Evolutionary conservation across 2,113 vertebrate genomes (phyloP), one percentile per base, ranked within the genome.

Genomic region (Pycnonotus jocosus): DNA sequence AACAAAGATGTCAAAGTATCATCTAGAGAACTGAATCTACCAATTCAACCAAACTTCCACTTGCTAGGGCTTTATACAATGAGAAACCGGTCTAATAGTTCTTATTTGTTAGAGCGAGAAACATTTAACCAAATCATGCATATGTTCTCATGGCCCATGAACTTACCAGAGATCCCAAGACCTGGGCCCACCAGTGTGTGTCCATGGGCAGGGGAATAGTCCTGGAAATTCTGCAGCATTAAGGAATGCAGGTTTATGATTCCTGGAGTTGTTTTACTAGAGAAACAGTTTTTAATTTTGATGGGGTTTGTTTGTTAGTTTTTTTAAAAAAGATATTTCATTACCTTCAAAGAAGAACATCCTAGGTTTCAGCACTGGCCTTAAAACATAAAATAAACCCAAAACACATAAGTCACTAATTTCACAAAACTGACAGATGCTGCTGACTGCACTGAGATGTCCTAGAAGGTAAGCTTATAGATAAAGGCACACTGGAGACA

Each of bases 401-500:
- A 50, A 48, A 40, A 76, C 19, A 88, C 35, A 0, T 17, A 48
- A 74, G 37, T n/a, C 68, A 73, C 58, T 48, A 44, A 80, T 53
- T 80, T 77, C 42, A 92, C 45, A 73, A 74, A 82, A 79, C 38
- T 57, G 64, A 80, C 35, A 65, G 61, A 72, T 76, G n/a, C 53
- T 83, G 48, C 76, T 80, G 76, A 86, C 50, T 65, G 58, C 58
- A 77, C 66, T 61, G 7, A 64, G 38, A 44, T 15, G 28, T 73
- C 14, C 58, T 70, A 64, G 50, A 78, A 44, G 40, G 7, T 17
- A 71, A 72, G 24, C 66, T 77, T 65, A 48, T 9, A 54, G 33
- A 73, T 48, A 72, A 90, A 93, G 88, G 88, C 86, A 93, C 82
- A 44, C 24, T 38, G 53, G 53, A 86, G 53, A 86, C 27, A 33